phyloP scores from a whole-genome alignment of 2,113 vertebrate genomes.

The Phaethornis superciliosus region DNA sequence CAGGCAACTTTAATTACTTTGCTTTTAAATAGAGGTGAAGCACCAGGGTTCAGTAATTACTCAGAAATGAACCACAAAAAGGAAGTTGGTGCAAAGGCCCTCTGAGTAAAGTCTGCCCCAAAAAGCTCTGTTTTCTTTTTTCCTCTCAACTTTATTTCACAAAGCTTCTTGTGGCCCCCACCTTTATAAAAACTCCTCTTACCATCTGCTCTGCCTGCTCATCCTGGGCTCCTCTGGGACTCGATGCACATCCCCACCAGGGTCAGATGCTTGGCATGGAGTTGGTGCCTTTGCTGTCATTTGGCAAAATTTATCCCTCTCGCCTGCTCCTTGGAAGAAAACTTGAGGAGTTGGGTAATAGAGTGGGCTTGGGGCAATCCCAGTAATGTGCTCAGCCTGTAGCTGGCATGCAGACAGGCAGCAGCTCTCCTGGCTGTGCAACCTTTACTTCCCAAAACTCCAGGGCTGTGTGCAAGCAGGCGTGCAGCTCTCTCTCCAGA shows the following conservation, averaged over 20 bases:
- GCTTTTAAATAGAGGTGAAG: slow-evolving; percentile 24
- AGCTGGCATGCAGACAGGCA: fast-evolving
- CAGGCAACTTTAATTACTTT: slow-evolving; percentile 44
- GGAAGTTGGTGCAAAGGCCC: slow-evolving; percentile 11
- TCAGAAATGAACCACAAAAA: slow-evolving; percentile 20
- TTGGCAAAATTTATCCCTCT: slow-evolving; percentile 16
- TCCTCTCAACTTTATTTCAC: slow-evolving; percentile 27
- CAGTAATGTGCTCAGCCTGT: fast-evolving
- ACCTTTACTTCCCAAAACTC: slow-evolving; percentile 18
- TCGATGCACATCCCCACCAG: background rate
- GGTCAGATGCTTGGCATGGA: background rate
- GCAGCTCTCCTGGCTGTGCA: background rate
- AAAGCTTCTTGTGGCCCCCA: background rate
- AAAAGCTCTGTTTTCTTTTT: slow-evolving; percentile 13
- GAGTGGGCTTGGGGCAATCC: background rate
- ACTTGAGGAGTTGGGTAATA: background rate
- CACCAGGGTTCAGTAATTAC: slow-evolving; percentile 37
- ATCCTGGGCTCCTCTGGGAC: slow-evolving; percentile 11
- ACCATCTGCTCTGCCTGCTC: background rate
- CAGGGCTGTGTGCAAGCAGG: background rate
- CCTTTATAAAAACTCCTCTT: slow-evolving; percentile 23
- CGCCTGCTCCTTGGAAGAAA: background rate
- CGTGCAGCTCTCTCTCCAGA: background rate
- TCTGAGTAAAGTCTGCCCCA: background rate
- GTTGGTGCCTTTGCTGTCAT: background rate